Conservation (phyloP, 2,888 invertebrate species). For the Chymomyza amoena region DNA sequence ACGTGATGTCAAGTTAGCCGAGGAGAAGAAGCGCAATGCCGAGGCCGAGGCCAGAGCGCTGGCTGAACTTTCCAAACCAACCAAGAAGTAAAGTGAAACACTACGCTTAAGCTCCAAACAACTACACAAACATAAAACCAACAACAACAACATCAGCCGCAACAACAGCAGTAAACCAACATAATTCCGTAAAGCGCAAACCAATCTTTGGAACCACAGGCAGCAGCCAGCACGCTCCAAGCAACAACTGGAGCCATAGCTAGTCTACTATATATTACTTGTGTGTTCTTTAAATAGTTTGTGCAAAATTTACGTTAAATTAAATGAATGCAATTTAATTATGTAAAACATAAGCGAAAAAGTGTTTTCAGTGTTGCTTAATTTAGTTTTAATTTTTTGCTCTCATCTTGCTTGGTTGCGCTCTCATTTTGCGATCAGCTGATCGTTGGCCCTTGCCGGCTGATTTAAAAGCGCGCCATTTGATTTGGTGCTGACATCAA, state of each 20-base stretch:
- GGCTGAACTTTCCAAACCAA: conserved; percentile 64
- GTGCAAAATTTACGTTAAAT: conserved; percentile 50
- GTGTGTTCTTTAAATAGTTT: conserved; percentile 20
- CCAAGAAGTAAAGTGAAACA: not conserved
- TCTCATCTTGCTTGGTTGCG: not conserved
- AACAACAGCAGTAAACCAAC: conserved; percentile 9
- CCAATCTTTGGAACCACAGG: not conserved
- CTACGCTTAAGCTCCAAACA: conserved; percentile 39
- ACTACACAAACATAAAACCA: conserved; percentile 22
- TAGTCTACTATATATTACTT: not conserved
- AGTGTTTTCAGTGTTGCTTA: conserved; percentile 4
- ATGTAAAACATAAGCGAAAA: conserved; percentile 42
- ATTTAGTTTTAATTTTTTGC: conserved; percentile 2
- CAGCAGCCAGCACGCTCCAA: not conserved
- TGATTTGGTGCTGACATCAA: not conserved
- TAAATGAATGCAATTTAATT: conserved; percentile 41
- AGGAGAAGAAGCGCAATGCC: conserved; percentile 84
- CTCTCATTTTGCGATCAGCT: conserved; percentile 21
- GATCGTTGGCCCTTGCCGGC: conserved; percentile 3
- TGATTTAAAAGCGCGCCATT: not conserved
- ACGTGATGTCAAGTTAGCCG: conserved; percentile 85
- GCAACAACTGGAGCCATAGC: not conserved
- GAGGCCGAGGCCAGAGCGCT: conserved; percentile 78
- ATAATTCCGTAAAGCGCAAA: conserved; percentile 35
- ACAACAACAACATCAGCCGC: conserved; percentile 22